Evolutionary conservation across 2,113 vertebrate genomes (phyloP).

Genomic region (Leptocoma aspasia): DNA sequence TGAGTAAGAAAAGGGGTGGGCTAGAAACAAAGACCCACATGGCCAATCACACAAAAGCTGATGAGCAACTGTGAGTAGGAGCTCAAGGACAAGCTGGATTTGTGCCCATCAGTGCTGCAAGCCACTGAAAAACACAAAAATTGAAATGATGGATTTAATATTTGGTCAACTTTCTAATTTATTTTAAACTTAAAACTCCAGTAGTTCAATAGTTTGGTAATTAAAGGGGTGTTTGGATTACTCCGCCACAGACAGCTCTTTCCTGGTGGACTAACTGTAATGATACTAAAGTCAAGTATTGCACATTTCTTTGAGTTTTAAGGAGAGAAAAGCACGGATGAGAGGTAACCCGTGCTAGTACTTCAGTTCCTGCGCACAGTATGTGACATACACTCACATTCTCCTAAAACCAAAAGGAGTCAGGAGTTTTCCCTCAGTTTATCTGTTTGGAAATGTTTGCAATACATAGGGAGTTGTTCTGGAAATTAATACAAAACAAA

Average conservation of each 20-base stretch:
- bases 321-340: neutral
- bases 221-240: neutral
- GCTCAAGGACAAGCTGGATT: neutral
- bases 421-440: neutral
- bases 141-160: neutral
- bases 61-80: neutral
- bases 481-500: neutral
- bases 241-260: neutral
- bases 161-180: neutral
- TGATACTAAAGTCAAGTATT: neutral
- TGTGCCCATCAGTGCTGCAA: neutral
- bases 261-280: neutral
- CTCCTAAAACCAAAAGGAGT: neutral
- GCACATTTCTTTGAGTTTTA: neutral
- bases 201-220: neutral
- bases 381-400: neutral
- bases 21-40: neutral
- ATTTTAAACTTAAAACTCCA: neutral
- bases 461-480: neutral
- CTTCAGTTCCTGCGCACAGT: neutral
- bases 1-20: neutral
- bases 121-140: neutral
- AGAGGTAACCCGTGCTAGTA: neutral
- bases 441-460: neutral
- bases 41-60: neutral